These are phyloP conservation scores for Chaetodon trifascialis DNA, from an alignment of 2,113 vertebrate species.

Conservation along the genomic window DNA sequence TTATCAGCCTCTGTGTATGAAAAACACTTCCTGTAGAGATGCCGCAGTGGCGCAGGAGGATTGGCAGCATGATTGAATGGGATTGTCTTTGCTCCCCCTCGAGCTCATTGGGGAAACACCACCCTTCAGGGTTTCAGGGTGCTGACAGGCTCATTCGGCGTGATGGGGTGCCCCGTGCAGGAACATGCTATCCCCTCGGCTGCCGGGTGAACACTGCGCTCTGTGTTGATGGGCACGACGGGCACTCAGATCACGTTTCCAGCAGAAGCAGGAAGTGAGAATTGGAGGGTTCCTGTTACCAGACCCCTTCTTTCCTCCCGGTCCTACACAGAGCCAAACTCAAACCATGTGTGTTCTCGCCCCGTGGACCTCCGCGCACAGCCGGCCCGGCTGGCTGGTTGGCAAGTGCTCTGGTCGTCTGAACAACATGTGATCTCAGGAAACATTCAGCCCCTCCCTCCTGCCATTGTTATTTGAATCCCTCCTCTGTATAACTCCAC, in stretches of 20 bases:
- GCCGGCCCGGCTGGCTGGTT: conserved; percentile 55
- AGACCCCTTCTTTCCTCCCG: conserved; percentile 78
- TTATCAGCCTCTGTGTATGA: conserved; percentile 19
- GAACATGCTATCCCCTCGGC: conserved; percentile 62
- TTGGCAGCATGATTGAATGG: conserved; percentile 61
- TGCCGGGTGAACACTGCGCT: conserved; percentile 67
- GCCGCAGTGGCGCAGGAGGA: conserved; percentile 17
- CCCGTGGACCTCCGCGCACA: conserved; percentile 67
- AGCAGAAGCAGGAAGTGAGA: conserved; percentile 84
- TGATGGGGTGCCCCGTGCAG: conserved; percentile 64
- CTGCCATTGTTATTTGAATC: conserved; percentile 76
- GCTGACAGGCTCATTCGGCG: conserved; percentile 73
- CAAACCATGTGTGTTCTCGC: conserved; percentile 85
- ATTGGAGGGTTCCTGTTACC: conserved; percentile 82
- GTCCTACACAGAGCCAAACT: conserved; percentile 80
- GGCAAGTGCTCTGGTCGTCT: conserved; percentile 70
- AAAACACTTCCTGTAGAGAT: conserved; percentile 35
- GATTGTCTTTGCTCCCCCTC: conserved; percentile 59
- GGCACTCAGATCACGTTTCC: conserved; percentile 75
- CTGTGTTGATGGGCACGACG: conserved; percentile 68
- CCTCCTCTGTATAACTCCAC: conserved; percentile 61
- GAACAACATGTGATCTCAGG: conserved; percentile 78
- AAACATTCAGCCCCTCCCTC: conserved; percentile 76
- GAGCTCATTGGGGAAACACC: conserved; percentile 63
- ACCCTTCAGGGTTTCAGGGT: conserved; percentile 55